Evolutionary conservation across 64 coral and sea anemone species (phyloP).

Genomic region (Porites australiensis): DNA sequence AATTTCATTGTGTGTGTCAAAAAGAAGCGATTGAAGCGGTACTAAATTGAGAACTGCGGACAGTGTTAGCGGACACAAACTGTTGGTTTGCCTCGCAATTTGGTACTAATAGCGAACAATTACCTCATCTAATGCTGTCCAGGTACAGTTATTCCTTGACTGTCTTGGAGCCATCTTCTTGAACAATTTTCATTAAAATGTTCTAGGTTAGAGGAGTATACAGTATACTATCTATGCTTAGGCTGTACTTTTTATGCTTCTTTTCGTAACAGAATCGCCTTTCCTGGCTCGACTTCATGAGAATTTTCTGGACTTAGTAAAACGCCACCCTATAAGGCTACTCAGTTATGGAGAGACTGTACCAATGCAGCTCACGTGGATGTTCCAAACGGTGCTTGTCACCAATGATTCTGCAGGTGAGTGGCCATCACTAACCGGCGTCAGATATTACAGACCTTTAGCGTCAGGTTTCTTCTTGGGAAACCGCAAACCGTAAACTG

Average conservation of each 20-base stretch:
- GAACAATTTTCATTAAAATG: too few relatives aligned
- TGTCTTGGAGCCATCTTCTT: too few relatives aligned
- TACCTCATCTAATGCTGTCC: too few relatives aligned
- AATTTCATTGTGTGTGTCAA: too few relatives aligned
- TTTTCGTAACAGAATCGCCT: constrained; percentile 58
- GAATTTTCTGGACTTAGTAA: constrained; percentile 67
- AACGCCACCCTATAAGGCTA: constrained; percentile 46
- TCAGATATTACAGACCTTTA: not conserved
- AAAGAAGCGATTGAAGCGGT: too few relatives aligned
- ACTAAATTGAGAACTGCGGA: too few relatives aligned
- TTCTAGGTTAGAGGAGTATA: not conserved
- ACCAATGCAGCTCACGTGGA: constrained; percentile 85
- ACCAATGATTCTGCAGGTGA: constrained; percentile 74
- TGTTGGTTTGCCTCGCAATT: too few relatives aligned
- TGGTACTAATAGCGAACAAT: too few relatives aligned
- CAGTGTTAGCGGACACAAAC: too few relatives aligned
- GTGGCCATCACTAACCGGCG: not conserved
- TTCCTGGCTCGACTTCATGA: constrained; percentile 73
- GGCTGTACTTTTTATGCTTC: not conserved
- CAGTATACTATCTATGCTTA: not conserved
- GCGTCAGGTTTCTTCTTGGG: not conserved
- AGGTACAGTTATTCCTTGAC: too few relatives aligned
- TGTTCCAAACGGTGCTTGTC: constrained; percentile 80
- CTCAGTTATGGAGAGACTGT: constrained; percentile 87
- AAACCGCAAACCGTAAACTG: too few relatives aligned